Evolutionary conservation across 1,140 invertebrate species (phyloP).

Genomic region (Proales similis): DNA sequence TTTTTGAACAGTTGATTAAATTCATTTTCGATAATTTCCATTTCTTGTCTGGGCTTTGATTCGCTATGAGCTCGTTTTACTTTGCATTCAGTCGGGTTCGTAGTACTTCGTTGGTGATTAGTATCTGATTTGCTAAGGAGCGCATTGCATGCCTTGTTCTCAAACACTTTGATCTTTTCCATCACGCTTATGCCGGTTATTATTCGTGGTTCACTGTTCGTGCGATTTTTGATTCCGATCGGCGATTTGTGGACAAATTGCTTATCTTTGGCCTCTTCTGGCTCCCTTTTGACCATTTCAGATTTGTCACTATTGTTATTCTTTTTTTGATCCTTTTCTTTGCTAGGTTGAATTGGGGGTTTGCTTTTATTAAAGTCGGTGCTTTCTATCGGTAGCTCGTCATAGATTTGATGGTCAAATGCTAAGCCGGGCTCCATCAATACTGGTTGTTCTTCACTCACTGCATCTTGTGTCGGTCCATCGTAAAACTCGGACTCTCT

Average conservation of each 20-base stretch:
- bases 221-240: neutral
- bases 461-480: too few species aligned
- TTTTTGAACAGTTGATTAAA: too few species aligned
- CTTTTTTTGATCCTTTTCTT: too few species aligned
- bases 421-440: too few species aligned
- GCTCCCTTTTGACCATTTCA: too few species aligned
- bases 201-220: neutral
- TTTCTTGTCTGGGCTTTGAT: neutral
- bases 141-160: too few species aligned
- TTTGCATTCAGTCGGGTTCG: neutral
- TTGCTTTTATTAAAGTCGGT: conserved; percentile 12
- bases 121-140: neutral
- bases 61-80: neutral
- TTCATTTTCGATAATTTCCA: conserved; percentile 3
- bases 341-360: too few species aligned
- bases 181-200: neutral
- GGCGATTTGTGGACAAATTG: neutral
- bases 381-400: neutral
- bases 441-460: too few species aligned
- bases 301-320: too few species aligned
- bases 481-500: too few species aligned
- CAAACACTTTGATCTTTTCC: conserved; percentile 3
- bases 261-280: conserved; percentile 1
- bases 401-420: too few species aligned
- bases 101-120: neutral